A percentile compares a stretch with the other conserved stretches of the same genome.
Evolutionary conservation across 1,140 invertebrate species (phyloP).

Genomic region (Saxidomus purpurata): DNA sequence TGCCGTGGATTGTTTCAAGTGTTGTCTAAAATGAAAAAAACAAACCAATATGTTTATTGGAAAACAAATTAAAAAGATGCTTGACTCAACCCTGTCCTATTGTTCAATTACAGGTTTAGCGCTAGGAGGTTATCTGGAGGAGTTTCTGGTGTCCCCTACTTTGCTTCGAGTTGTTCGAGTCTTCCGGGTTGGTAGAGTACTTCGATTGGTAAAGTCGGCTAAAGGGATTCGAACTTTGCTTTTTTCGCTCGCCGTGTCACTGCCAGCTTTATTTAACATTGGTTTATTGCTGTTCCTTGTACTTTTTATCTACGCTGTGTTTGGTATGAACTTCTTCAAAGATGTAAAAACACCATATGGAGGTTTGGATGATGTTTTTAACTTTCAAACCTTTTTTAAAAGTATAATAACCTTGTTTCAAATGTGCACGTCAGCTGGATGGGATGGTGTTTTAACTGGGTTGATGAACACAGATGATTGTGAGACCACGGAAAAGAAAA

Average conservation of each 20-base stretch:
- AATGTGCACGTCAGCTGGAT: conserved; percentile 99
- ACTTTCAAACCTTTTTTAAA: conserved; percentile 99
- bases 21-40: too few relatives aligned
- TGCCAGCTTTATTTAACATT: conserved; percentile 99
- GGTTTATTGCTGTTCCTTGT: conserved; percentile 98
- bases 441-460: conserved; percentile 97
- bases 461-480: conserved; percentile 96
- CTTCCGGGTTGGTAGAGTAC: conserved; percentile 98
- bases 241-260: conserved; percentile 98
- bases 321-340: conserved; percentile 99
- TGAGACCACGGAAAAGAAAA: conserved; percentile 89
- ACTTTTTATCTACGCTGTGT: conserved; percentile 99
- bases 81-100: too few relatives aligned
- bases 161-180: conserved; percentile 98
- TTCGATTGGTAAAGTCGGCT: conserved; percentile 97
- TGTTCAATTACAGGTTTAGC: conserved; percentile 92
- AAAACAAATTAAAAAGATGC: too few relatives aligned
- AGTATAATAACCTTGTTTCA: conserved; percentile 99
- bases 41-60: too few relatives aligned
- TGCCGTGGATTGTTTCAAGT: too few relatives aligned
- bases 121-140: conserved; percentile 97
- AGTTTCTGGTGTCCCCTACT: conserved; percentile 99
- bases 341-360: conserved; percentile 97
- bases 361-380: conserved; percentile 98
- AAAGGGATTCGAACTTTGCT: conserved; percentile 98